A percentile compares a stretch with the other conserved stretches of the same genome.
Evolutionary conservation across 2,797 vertebrate genomes (phyloP).

Genomic region (Arremon aurantiirostris): DNA sequence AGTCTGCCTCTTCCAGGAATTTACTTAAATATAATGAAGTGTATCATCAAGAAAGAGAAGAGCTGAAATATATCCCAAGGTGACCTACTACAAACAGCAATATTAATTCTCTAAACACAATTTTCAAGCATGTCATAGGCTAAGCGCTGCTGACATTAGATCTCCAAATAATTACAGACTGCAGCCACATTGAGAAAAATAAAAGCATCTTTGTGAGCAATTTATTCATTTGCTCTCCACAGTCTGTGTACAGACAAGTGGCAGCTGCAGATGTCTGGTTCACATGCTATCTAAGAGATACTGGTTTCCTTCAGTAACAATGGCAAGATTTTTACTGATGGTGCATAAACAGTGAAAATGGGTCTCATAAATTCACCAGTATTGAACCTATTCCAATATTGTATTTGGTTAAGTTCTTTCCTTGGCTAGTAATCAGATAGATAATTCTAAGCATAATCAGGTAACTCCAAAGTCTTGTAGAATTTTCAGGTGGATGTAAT

Average conservation of each 20-base stretch:
- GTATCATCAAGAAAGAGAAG: neutral
- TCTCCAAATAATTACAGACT: neutral
- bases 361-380: neutral
- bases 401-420: neutral
- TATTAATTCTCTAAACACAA: neutral
- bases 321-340: neutral
- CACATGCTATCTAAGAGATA: neutral
- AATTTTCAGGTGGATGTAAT: neutral
- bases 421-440: neutral
- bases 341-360: neutral
- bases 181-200: neutral
- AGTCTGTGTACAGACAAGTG: neutral
- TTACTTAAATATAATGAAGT: neutral
- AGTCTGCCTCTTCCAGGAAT: neutral
- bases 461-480: neutral
- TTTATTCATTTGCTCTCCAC: neutral
- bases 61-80: neutral
- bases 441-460: neutral
- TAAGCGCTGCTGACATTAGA: neutral
- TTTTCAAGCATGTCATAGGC: neutral
- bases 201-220: neutral
- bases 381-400: neutral
- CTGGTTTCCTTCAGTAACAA: neutral
- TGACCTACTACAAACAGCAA: neutral
- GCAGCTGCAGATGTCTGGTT: neutral